Evolutionary conservation across 2,113 vertebrate genomes (phyloP).

Genomic region (Carassius gibelio): DNA sequence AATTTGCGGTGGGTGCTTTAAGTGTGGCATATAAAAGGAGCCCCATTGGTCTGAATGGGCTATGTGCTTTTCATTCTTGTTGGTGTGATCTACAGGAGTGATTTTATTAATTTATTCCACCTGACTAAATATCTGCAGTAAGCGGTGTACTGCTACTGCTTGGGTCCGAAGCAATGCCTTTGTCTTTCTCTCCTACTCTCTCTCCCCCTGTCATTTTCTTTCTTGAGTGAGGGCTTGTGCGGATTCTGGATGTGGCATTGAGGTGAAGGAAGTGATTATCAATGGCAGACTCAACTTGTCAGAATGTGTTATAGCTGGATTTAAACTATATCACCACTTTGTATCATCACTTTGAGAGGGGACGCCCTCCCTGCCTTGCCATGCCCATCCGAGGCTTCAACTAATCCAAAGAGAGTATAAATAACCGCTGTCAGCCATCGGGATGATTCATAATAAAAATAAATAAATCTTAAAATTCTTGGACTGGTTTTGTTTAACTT

Average conservation of each 20-base stretch:
- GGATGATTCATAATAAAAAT: constrained; percentile 52
- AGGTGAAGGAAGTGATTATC: constrained; percentile 49
- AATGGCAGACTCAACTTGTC: constrained; percentile 38
- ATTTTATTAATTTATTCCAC: constrained; percentile 54
- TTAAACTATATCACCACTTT: constrained; percentile 44
- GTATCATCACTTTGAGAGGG: constrained; percentile 24
- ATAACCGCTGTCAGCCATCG: constrained; percentile 31
- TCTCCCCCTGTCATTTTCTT: background rate
- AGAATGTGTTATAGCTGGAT: constrained; percentile 38
- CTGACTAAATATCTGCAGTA: constrained; percentile 48
- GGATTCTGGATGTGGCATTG: constrained; percentile 39
- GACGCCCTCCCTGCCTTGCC: background rate
- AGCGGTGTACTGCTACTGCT: constrained; percentile 39
- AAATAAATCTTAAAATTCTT: constrained; percentile 37
- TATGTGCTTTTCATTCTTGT: constrained; percentile 53
- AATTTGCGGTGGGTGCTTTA: constrained; percentile 50
- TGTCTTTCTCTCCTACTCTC: background rate
- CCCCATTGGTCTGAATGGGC: constrained; percentile 39
- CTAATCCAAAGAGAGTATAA: constrained; percentile 1
- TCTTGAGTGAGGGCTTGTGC: background rate
- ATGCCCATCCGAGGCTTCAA: background rate
- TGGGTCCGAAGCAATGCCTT: background rate
- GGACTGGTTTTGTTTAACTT: constrained; percentile 42
- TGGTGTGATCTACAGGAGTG: constrained; percentile 40
- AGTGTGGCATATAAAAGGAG: constrained; percentile 48